Conservation (phyloP, 2,888 invertebrate genomes). For the Drosophila mettleri region DNA sequence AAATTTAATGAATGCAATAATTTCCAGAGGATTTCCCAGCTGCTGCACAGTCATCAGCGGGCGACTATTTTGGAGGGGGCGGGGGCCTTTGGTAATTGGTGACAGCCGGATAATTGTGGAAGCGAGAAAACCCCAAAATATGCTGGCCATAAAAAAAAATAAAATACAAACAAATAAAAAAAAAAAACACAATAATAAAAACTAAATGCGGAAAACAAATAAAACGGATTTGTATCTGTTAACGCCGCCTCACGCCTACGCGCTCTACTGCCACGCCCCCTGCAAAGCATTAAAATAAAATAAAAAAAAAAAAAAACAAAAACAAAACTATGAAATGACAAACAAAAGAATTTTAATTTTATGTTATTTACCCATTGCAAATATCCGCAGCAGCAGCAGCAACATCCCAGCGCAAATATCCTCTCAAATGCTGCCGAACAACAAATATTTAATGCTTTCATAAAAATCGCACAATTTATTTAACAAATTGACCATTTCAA, state of each 20-base stretch:
- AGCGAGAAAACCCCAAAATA: conserved; percentile 36
- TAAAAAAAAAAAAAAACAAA: conserved; percentile 47
- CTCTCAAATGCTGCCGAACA: conserved; percentile 24
- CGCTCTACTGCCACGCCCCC: background rate
- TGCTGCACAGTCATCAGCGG: conserved; percentile 32
- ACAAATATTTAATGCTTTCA: conserved; percentile 51
- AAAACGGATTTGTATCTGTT: conserved; percentile 74
- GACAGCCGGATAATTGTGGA: conserved; percentile 41
- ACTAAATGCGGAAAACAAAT: conserved; percentile 64
- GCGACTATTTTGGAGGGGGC: background rate
- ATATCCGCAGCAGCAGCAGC: conserved; percentile 56
- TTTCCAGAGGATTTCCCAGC: conserved; percentile 71
- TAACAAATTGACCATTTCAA: conserved; percentile 82
- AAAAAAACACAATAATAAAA: conserved; percentile 21
- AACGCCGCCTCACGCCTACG: conserved; percentile 9
- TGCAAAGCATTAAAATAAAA: conserved; percentile 27
- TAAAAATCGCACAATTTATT: conserved; percentile 81
- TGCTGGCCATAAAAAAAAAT: conserved; percentile 54
- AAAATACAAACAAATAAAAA: conserved; percentile 24
- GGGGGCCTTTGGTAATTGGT: conserved; percentile 56
- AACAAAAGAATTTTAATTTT: conserved; percentile 65
- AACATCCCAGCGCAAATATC: conserved; percentile 11
- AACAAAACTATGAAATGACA: conserved; percentile 31
- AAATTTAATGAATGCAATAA: conserved; percentile 81
- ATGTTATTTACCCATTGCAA: conserved; percentile 72